These are phyloP conservation scores for Gastrophysa polygoni DNA, from an alignment of 2,888 invertebrate genomes.

Conservation along the genomic window DNA sequence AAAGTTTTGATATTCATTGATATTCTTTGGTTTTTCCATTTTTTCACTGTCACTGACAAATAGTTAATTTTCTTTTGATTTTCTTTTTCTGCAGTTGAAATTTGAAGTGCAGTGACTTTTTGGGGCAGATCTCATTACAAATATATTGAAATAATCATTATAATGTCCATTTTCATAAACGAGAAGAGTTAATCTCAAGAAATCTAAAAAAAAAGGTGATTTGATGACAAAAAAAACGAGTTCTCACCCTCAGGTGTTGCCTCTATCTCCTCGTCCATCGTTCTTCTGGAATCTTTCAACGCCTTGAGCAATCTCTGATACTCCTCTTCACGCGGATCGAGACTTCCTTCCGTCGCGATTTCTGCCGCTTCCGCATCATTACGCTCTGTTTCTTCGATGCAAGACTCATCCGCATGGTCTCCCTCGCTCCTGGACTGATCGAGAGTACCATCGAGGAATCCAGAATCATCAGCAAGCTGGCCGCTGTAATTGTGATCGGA, in stretches of 20 bases:
- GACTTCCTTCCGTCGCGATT: not conserved
- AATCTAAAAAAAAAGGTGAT: too few relatives aligned
- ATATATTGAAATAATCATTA: too few relatives aligned
- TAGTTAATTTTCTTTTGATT: too few relatives aligned
- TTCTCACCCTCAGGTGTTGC: conserved; percentile 8
- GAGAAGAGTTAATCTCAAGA: too few relatives aligned
- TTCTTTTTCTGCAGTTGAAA: too few relatives aligned
- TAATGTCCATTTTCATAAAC: too few relatives aligned
- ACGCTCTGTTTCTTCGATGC: not conserved
- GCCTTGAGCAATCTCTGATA: conserved; percentile 19
- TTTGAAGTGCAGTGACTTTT: too few relatives aligned
- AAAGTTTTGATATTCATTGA: too few relatives aligned
- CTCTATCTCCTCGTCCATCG: conserved; percentile 1
- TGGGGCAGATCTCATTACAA: too few relatives aligned
- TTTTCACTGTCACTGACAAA: too few relatives aligned
- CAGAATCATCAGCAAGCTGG: conserved; percentile 24
- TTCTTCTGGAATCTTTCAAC: conserved; percentile 12
- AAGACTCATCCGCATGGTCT: not conserved
- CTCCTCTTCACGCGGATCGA: conserved; percentile 17
- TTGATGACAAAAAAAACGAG: not conserved
- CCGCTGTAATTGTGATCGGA: conserved; percentile 30
- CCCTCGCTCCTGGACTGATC: not conserved
- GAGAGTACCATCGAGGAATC: conserved; percentile 18
- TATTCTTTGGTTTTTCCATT: too few relatives aligned
- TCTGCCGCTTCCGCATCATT: not conserved